Evolutionary conservation across 2,888 invertebrate species (phyloP).

Genomic region (Parthenolecanium corni): DNA sequence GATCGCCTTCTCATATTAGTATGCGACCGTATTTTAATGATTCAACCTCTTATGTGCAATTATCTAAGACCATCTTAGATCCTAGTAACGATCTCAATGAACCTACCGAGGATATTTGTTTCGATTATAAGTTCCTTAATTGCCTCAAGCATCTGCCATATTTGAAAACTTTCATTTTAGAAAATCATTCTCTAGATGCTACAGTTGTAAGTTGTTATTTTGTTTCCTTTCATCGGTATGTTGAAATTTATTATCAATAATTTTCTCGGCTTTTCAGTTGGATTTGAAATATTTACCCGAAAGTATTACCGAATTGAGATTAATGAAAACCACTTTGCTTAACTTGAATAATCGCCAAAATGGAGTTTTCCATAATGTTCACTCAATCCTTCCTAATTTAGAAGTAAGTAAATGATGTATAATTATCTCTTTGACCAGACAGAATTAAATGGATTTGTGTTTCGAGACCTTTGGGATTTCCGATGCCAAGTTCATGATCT

Average conservation of each 20-base stretch:
- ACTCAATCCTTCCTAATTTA: constrained; percentile 14
- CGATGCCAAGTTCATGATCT: too few species aligned
- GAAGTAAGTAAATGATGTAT: not conserved
- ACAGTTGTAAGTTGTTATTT: not conserved
- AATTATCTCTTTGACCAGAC: too few species aligned
- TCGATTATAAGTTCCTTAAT: not conserved
- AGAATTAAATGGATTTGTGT: too few species aligned
- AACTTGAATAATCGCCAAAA: not conserved
- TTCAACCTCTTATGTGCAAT: not conserved
- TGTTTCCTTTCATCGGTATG: not conserved
- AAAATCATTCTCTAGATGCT: constrained; percentile 15
- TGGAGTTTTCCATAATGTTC: not conserved
- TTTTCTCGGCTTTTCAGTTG: not conserved
- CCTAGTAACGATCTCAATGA: not conserved
- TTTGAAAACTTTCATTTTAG: constrained; percentile 11
- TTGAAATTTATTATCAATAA: not conserved
- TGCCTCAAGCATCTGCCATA: not conserved
- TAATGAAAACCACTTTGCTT: not conserved
- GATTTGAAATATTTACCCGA: constrained; percentile 1
- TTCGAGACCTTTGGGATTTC: too few species aligned
- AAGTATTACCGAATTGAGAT: constrained; percentile 12
- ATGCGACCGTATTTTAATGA: not conserved
- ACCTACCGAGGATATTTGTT: constrained; percentile 9
- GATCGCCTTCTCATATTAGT: not conserved
- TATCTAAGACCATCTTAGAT: not conserved